These are phyloP conservation scores for Zaprionus bogoriensis DNA, from an alignment of 2,888 invertebrate species.

Conservation along the genomic window DNA sequence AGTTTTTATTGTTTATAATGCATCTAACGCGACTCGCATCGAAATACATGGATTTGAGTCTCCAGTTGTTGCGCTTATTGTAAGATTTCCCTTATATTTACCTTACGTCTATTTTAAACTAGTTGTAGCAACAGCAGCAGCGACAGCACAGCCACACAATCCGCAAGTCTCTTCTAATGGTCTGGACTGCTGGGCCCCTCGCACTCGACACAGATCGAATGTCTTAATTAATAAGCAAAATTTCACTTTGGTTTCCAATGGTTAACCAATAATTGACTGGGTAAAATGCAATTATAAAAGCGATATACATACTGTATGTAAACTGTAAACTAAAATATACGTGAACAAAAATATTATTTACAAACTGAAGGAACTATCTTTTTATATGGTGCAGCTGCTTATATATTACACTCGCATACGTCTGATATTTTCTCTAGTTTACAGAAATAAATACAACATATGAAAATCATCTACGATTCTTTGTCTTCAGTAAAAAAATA, in stretches of 20 bases:
- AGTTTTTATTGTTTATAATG: slow-evolving; percentile 79
- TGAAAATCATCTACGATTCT: no score
- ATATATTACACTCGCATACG: no score
- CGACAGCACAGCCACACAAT: slow-evolving; percentile 48
- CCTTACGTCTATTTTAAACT: slow-evolving; percentile 65
- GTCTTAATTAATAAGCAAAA: slow-evolving; percentile 61
- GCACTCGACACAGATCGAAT: slow-evolving; percentile 18
- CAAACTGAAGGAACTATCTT: slow-evolving; percentile 32
- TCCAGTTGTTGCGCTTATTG: slow-evolving; percentile 54
- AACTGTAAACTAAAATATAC: slow-evolving; percentile 62
- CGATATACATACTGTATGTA: slow-evolving; percentile 49
- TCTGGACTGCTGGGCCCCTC: no score
- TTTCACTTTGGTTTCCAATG: slow-evolving; percentile 62
- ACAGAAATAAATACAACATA: no score
- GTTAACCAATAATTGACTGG: slow-evolving; percentile 61
- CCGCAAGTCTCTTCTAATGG: no score
- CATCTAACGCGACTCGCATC: slow-evolving; percentile 16
- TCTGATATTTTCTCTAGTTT: no score
- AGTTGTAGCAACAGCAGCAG: slow-evolving; percentile 66
- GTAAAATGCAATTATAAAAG: slow-evolving; percentile 63
- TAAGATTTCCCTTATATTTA: slow-evolving; percentile 76
- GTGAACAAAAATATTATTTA: slow-evolving; percentile 55
- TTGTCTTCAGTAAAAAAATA: no score
- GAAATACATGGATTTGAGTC: slow-evolving; percentile 8
- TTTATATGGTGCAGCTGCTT: not conserved